Evolutionary conservation across 2,888 invertebrate genomes (phyloP).

Genomic region (Eupithecia insigniata): DNA sequence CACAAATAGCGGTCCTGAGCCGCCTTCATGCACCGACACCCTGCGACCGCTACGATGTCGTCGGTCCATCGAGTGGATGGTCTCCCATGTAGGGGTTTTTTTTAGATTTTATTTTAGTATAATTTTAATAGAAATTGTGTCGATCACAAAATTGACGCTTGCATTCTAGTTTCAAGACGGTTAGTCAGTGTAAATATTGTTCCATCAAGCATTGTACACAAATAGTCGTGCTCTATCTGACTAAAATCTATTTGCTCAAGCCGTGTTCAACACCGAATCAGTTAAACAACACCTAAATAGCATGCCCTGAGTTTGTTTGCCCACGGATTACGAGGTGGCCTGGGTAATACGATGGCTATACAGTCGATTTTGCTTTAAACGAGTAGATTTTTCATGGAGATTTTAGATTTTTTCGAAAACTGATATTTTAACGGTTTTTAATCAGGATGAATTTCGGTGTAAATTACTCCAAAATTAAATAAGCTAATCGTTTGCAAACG

Average conservation of each 20-base stretch:
- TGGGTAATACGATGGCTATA: background rate
- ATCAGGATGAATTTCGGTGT: background rate
- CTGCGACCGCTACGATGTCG: too few species aligned
- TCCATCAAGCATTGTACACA: constrained; percentile 45
- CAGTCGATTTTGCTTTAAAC: background rate
- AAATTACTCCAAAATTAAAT: too few species aligned
- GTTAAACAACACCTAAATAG: constrained; percentile 25
- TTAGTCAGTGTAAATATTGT: constrained; percentile 30
- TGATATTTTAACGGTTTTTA: background rate
- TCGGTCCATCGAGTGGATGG: too few species aligned
- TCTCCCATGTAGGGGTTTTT: too few species aligned
- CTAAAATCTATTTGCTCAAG: constrained; percentile 38
- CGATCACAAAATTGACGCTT: background rate
- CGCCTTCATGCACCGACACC: too few species aligned
- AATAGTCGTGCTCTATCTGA: constrained; percentile 54
- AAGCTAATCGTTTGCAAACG: too few species aligned
- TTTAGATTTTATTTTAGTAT: background rate
- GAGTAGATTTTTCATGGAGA: background rate
- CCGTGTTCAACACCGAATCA: constrained; percentile 35
- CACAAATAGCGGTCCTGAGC: too few species aligned
- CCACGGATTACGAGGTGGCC: constrained; percentile 14
- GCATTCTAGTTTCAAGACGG: background rate
- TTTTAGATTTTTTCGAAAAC: background rate
- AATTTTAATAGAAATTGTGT: background rate
- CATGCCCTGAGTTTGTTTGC: constrained; percentile 29